Percentiles rank a stretch among this genome's conserved stretches.
These are phyloP conservation scores for Hipparchia sbordonii DNA, from an alignment of 2,888 invertebrate genomes.

Conservation along the genomic window DNA sequence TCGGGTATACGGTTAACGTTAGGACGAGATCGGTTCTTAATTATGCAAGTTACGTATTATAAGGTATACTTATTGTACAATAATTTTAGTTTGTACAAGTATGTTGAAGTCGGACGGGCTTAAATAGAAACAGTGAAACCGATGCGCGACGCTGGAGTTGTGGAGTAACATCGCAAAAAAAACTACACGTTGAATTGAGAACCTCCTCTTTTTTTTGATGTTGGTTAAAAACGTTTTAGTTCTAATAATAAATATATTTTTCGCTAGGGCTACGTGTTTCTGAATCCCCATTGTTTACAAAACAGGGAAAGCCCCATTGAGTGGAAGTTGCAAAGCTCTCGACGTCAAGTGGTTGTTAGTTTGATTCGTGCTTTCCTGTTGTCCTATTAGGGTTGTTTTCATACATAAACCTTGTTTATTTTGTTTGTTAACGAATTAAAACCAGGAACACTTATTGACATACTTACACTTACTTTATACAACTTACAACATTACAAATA, in stretches of 20 bases:
- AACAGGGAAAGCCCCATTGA: constrained; percentile 4
- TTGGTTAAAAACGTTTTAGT: background rate
- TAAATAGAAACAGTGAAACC: too few species aligned
- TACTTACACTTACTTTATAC: too few species aligned
- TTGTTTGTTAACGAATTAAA: background rate
- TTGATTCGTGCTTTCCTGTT: constrained; percentile 19
- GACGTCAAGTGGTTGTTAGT: constrained; percentile 30
- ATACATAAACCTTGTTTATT: background rate
- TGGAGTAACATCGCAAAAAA: too few species aligned
- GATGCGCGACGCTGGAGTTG: too few species aligned
- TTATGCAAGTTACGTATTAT: constrained; percentile 10
- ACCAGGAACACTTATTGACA: too few species aligned
- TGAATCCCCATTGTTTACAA: constrained; percentile 1
- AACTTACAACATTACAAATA: too few species aligned
- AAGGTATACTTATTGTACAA: background rate
- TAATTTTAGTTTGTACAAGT: too few species aligned
- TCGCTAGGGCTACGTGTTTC: background rate
- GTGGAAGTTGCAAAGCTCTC: constrained; percentile 25
- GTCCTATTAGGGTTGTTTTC: background rate
- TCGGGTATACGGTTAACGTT: background rate
- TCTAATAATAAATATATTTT: background rate
- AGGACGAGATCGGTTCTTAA: background rate
- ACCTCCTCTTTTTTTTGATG: too few species aligned
- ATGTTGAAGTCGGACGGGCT: too few species aligned
- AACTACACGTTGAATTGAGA: too few species aligned